Evolutionary conservation across 53 echinoderm and acorn worm species (phyloP).

Genomic region (Patiria pectinifera): DNA sequence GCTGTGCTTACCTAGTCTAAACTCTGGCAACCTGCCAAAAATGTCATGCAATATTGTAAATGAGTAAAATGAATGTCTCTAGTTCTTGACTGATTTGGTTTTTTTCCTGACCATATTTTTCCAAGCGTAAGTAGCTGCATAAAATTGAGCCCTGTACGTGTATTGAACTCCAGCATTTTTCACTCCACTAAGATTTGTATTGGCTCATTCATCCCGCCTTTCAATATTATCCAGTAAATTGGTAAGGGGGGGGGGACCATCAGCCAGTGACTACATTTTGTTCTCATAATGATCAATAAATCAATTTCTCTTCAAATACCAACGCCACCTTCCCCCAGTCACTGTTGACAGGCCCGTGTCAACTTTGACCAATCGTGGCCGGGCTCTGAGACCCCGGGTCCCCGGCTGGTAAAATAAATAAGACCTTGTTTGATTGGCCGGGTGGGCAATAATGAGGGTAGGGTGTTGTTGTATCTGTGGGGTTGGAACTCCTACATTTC

Average conservation of each 20-base stretch:
- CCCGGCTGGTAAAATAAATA: slow-evolving; percentile 10
- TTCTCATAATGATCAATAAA: slow-evolving; percentile 23
- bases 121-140: too few relatives aligned
- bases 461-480: background rate
- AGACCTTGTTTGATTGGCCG: slow-evolving; percentile 29
- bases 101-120: too few relatives aligned
- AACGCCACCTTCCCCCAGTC: slow-evolving; percentile 7
- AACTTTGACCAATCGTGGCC: background rate
- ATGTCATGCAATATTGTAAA: too few relatives aligned
- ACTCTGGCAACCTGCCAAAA: too few relatives aligned
- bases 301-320: background rate
- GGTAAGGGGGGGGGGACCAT: background rate
- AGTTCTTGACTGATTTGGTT: too few relatives aligned
- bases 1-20: too few relatives aligned
- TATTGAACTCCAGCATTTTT: background rate
- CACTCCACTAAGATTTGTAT: background rate
- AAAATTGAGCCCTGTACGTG: background rate
- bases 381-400: background rate
- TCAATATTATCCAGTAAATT: background rate
- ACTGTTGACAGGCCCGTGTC: background rate
- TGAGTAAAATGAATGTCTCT: too few relatives aligned
- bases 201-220: background rate
- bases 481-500: background rate
- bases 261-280: background rate
- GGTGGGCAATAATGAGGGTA: background rate